Base-by-base conservation (phyloP, 1,140 invertebrate genomes). In the Halictus rubicundus region DNA sequence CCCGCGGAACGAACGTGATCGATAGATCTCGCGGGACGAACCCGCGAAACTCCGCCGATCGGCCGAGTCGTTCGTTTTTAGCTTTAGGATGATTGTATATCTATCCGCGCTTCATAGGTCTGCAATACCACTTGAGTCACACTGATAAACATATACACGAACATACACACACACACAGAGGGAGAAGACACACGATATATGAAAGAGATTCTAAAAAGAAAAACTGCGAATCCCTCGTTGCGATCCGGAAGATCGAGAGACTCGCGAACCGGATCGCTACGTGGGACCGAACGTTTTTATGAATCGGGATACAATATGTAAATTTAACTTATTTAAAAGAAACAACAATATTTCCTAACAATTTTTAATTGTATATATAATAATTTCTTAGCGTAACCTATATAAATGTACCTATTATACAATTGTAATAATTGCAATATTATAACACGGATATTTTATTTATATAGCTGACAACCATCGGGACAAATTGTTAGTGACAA, bases 281-380 rank as follows among this genome's bases (percentile, higher is more conserved):
- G 46, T 74, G 69, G 61, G 19, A 70, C 66, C 37, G 59, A 68
- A 83, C 75, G 82, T 83, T 84, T 83, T 85, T 89, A 85, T 86
- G 79, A 63, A 88, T 88, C 84, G 81, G 79, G 57, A 88, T 81
- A 85, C 86, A 87, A 85, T 32, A 32, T 92, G 90, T 93, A 92
- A 88, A 92, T 93, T 92, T 91, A 86, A 91, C 84, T 92, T 92
- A 90, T 91, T 92, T 91, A 91, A 90, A 85, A 85, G 78, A 89
- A 66, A 61, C 59, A 59, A 46, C 57, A 63, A 71, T 86, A 90
- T 89, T 91, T 90, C 90, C 88, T 92, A 91, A 92, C 89, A 90
- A 81, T 90, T 91, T 92, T 92, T 90, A 91, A 92, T 92, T 92
- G 90, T 92, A 92, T 92, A 92, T 91, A 92, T 91, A 87, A 91